These are phyloP conservation scores for Chesias legatella DNA, from an alignment of 2,888 invertebrate genomes.

Conservation along the genomic window DNA sequence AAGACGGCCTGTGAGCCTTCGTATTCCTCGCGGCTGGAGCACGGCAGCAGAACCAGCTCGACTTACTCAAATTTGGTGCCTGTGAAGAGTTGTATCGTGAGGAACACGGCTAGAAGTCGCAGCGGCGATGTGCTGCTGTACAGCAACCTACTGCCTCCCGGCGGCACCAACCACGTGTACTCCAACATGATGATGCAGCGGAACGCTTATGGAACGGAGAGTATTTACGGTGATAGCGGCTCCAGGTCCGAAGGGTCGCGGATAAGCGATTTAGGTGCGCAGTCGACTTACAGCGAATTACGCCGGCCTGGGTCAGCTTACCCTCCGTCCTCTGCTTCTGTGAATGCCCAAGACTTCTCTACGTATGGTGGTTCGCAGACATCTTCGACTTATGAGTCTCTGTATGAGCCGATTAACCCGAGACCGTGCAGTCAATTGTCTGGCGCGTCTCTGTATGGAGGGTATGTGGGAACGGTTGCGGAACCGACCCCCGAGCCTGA, in stretches of 20 bases:
- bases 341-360: conserved; percentile 77
- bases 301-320: conserved; percentile 81
- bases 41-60: conserved; percentile 68
- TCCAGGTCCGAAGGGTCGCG: conserved; percentile 70
- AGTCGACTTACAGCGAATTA: conserved; percentile 83
- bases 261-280: conserved; percentile 73
- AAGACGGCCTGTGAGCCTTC: conserved; percentile 88
- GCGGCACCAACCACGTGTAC: conserved; percentile 74
- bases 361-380: conserved; percentile 81
- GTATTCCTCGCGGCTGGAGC: conserved; percentile 86
- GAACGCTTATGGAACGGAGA: conserved; percentile 70
- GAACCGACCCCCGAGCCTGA: conserved; percentile 89
- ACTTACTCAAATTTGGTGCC: conserved; percentile 75
- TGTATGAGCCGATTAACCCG: conserved; percentile 84
- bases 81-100: conserved; percentile 74
- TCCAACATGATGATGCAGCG: conserved; percentile 73
- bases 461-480: conserved; percentile 85
- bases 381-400: conserved; percentile 83
- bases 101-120: conserved; percentile 59
- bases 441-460: conserved; percentile 80
- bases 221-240: conserved; percentile 67
- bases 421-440: conserved; percentile 81
- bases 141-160: conserved; percentile 71
- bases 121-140: conserved; percentile 72
- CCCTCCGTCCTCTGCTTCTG: conserved; percentile 71